Conservation (phyloP, 2,888 invertebrate genomes). For the Hemithea aestivaria region DNA sequence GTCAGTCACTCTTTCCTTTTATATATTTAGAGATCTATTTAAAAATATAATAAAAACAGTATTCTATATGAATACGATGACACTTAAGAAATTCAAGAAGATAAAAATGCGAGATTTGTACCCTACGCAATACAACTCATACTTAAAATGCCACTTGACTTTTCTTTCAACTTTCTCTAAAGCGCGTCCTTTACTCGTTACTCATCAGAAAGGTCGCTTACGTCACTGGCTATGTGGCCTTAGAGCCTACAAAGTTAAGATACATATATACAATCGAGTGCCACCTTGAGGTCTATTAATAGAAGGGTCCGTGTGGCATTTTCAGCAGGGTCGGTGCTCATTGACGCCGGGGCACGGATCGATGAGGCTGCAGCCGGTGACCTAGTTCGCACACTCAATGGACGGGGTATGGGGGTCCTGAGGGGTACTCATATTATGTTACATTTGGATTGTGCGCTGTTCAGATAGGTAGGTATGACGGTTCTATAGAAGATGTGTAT, state of each 20-base stretch:
- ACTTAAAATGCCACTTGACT: too few relatives aligned
- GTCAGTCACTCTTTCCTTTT: too few relatives aligned
- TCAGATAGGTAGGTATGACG: too few relatives aligned
- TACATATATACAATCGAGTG: slow-evolving; percentile 20
- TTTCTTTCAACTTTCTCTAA: slow-evolving; percentile 1
- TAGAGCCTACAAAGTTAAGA: slow-evolving; percentile 13
- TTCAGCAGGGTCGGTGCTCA: slow-evolving; percentile 46
- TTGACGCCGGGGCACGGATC: slow-evolving; percentile 69
- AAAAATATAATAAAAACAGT: too few relatives aligned
- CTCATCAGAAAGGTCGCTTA: slow-evolving; percentile 6
- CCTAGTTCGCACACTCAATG: slow-evolving; percentile 70
- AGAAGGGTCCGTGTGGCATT: slow-evolving; percentile 37
- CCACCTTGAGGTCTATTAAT: slow-evolving; percentile 55
- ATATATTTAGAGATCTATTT: too few relatives aligned
- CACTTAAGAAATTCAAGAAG: too few relatives aligned
- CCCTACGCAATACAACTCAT: too few relatives aligned
- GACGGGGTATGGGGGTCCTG: slow-evolving; percentile 37
- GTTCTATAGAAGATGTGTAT: too few relatives aligned
- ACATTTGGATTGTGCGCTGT: too few relatives aligned
- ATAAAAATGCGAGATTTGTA: too few relatives aligned
- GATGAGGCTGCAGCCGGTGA: slow-evolving; percentile 55
- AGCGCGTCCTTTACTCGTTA: slow-evolving; percentile 4
- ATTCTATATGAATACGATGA: too few relatives aligned
- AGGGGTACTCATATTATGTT: background rate
- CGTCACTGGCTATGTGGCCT: slow-evolving; percentile 8